Evolutionary conservation across 2,797 vertebrate genomes (phyloP), one percentile per base, ranked within the genome.

Genomic region (Salmo trutta): DNA sequence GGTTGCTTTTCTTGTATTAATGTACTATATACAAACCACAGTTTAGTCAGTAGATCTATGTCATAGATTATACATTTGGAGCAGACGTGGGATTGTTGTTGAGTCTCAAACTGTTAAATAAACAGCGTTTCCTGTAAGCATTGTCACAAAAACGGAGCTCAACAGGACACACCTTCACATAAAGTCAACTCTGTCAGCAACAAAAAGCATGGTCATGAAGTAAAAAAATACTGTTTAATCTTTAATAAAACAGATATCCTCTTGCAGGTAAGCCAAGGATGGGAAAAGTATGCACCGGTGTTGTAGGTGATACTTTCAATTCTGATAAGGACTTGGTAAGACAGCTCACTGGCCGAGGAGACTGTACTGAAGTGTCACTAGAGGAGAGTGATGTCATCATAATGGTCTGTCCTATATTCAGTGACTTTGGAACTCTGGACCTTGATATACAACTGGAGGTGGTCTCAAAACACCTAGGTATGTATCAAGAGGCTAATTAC

Each of bases 331-430:
- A 0, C 1, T 41, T 92, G 54, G 0, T 87, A 0, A 0, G 19
- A 62, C 82, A 71, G 67, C 79, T 91, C 1, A 16, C 0, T 0
- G 51, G 3, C 0, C 69, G 0, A 69, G 81, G 84, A 59, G 8
- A n/a, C 5, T 75, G 56, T 36, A 75, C 4, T 21, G 0, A 0
- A 0, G 65, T 64, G 0, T 0, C 0, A 0, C 0, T 0, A 0
- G 0, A 0, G 0, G 0, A 59, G 0, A 68, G 80, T 4, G 0
- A 83, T 0, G 77, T 5, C 1, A 74, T 36, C 2, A 62, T 90
- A 0, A 15, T 83, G 54, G 88, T 90, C 75, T 90, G 87, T 80
- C 87, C 89, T 12, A 86, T 90, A 4, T 77, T 77, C 74, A 81
- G 79, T 67, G 77, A 83, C 12, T 81, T 78, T 76, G 71, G 80